A percentile compares a stretch with the other conserved stretches of the same genome.
phyloP scores from a whole-genome alignment of 2,113 vertebrate genomes.

The Solenodon paradoxus region DNA sequence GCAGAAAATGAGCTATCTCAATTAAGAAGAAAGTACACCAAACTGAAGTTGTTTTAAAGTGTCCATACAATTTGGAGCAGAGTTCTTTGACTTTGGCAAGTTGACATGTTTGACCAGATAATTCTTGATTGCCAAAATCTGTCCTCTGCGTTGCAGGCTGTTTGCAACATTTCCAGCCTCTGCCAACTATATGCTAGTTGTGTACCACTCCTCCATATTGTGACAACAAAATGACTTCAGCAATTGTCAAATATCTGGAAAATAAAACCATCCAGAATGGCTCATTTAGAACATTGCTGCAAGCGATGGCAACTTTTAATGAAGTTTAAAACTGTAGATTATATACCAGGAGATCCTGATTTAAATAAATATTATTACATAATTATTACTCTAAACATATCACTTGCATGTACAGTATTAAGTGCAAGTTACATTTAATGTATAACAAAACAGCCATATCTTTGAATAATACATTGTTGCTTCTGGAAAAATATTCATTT shows the following conservation, averaged over 20 bases:
- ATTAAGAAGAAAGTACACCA: too few species aligned
- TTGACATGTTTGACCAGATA: background rate
- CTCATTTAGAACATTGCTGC: background rate
- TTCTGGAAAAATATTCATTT: background rate
- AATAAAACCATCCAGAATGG: background rate
- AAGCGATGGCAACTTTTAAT: background rate
- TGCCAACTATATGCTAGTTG: background rate
- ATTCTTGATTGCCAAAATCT: background rate
- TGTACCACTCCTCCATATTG: background rate
- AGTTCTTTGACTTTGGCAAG: background rate
- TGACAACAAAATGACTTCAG: background rate
- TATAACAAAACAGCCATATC: background rate
- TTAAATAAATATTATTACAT: background rate
- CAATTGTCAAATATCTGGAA: background rate
- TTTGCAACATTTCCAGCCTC: background rate
- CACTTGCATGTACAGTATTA: background rate
- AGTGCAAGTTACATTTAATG: background rate
- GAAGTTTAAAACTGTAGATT: background rate
- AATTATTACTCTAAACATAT: background rate
- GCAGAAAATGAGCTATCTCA: too few species aligned
- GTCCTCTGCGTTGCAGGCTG: rapidly evolving
- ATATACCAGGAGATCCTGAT: background rate
- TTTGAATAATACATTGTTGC: background rate
- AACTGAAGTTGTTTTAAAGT: background rate
- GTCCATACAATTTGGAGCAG: background rate